Evolutionary conservation across 2,797 vertebrate species (phyloP).

Genomic region (Anguilla megastoma): DNA sequence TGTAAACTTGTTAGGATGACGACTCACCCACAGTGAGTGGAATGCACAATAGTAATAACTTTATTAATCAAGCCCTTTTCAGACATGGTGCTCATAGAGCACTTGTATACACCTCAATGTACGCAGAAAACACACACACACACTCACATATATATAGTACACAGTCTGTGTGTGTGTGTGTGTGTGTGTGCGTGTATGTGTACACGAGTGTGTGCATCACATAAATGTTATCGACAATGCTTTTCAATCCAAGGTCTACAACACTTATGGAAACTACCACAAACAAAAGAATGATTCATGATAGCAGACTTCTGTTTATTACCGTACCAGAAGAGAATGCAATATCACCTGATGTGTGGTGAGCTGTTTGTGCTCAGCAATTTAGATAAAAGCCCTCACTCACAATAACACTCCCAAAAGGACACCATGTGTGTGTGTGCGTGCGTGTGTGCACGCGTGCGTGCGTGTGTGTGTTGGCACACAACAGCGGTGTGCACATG

Average conservation of each 20-base stretch:
- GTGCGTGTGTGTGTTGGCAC: background rate
- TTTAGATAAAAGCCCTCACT: background rate
- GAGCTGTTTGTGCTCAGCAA: background rate
- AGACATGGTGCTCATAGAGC: background rate
- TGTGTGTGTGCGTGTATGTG: background rate
- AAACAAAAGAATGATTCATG: slow-evolving; percentile 10
- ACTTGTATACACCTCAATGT: background rate
- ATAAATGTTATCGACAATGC: background rate
- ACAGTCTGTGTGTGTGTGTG: background rate
- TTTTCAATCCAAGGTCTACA: background rate
- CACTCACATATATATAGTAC: background rate
- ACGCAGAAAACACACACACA: background rate
- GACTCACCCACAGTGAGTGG: background rate
- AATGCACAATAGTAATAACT: background rate
- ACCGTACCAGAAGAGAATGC: background rate
- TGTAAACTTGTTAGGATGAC: background rate
- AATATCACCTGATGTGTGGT: background rate
- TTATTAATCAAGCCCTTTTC: background rate
- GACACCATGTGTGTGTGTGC: background rate
- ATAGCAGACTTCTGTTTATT: background rate
- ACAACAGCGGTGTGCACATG: background rate
- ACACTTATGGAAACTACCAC: background rate
- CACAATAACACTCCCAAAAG: background rate
- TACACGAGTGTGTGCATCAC: background rate
- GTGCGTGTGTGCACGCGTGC: background rate